Evolutionary conservation across 2,797 vertebrate genomes (phyloP), one percentile per base, ranked within the genome.

Genomic region (Rhinella marina): DNA sequence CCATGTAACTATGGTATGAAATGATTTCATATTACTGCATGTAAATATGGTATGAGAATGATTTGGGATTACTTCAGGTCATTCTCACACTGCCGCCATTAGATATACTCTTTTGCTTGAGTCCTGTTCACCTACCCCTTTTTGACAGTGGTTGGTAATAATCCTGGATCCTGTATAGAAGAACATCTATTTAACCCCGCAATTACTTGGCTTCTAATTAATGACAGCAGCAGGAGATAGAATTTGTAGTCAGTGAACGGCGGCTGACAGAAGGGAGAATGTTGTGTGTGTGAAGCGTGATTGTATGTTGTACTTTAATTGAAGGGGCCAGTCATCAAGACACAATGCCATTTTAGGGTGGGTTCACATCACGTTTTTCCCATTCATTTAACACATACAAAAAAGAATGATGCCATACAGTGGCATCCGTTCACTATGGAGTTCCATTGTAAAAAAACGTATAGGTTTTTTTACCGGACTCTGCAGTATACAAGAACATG

Each of bases 121-220:
- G 25, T 23, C 25, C 25, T 29, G 23, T 75, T 48, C 52, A 19
- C 54, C 4, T 19, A 25, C 6, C 23, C 29, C 9, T 32, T 19
- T 57, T 17, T 21, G 27, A 57, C 19, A 13, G 14, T 84, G 19
- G 12, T 75, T 73, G 8, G 12, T 13, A 6, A 57, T 3, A 23
- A 1, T 14, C 10, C 83, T 41, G 41, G 41, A 19, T 76, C 25
- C 27, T 84, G 54, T 61, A 72, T 76, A 21, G 23, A 25, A 61
- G 32, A 73, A 59, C 70, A 59, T 59, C 56, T 19, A 23, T 29
- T 13, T 16, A n/a, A 59, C 23, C 54, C 1, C 25, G 23, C 27
- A 76, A 85, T 85, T 84, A 76, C 1, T 48, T 19, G 57, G 32
- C 56, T n/a, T 61, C 17, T 84, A 61, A 59, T 85, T 75, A 50